A percentile compares a stretch with the other conserved stretches of the same genome.
Conservation (phyloP, 2,888 invertebrate genomes). For the Malthinus flaveolus region DNA sequence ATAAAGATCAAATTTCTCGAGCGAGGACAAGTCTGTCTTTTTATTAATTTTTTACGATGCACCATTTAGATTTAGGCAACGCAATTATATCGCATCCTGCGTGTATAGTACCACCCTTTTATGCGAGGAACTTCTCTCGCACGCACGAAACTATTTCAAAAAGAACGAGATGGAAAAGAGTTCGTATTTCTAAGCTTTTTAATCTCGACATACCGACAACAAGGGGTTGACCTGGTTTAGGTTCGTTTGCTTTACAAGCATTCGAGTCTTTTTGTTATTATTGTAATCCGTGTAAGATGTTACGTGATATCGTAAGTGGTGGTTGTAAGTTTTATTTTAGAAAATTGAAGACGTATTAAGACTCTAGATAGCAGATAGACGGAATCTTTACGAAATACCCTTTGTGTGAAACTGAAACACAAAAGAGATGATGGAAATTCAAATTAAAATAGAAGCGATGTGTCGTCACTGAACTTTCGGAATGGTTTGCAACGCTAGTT, state of each 20-base stretch:
- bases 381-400: too few relatives aligned
- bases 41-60: slow-evolving; percentile 24
- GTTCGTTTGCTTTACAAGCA: slow-evolving; percentile 20
- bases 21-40: slow-evolving; percentile 23
- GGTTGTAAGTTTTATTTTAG: slow-evolving; percentile 25
- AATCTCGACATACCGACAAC: slow-evolving; percentile 3
- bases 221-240: slow-evolving; percentile 22
- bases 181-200: not conserved
- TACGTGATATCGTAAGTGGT: slow-evolving; percentile 28
- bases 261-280: slow-evolving; percentile 24
- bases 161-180: not conserved
- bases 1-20: slow-evolving; percentile 25
- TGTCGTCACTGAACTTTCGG: too few relatives aligned
- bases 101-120: slow-evolving; percentile 3
- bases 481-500: too few relatives aligned
- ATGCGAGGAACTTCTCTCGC: slow-evolving; percentile 4
- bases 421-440: too few relatives aligned
- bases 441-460: too few relatives aligned
- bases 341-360: slow-evolving; percentile 12
- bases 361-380: too few relatives aligned
- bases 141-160: not conserved
- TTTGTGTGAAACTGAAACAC: too few relatives aligned
- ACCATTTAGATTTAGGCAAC: slow-evolving; percentile 2
- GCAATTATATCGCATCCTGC: not conserved
- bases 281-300: slow-evolving; percentile 28